Conservation (phyloP, 2,888 invertebrate species). For the Autographa gamma region DNA sequence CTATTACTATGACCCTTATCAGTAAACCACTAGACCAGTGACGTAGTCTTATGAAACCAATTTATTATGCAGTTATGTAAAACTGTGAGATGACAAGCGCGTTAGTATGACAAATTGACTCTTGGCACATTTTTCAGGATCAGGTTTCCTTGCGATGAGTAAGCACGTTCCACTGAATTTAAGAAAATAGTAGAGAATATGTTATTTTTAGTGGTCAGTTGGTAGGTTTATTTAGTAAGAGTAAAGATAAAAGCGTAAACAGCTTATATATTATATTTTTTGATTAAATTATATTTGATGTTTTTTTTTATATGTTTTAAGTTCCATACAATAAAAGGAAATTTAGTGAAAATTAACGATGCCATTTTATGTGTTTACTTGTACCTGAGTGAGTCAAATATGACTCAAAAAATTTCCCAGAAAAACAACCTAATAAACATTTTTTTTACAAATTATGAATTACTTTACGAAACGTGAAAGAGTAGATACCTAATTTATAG, state of each 20-base stretch:
- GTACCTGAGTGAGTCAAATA: neutral
- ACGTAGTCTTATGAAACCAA: neutral
- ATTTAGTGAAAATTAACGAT: too few relatives aligned
- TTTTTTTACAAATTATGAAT: neutral
- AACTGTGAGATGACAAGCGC: constrained; percentile 1
- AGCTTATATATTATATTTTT: too few relatives aligned
- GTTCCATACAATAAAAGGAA: too few relatives aligned
- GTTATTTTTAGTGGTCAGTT: too few relatives aligned
- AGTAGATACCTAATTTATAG: neutral
- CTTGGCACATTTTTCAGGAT: neutral
- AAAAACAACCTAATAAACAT: neutral
- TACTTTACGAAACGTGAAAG: neutral
- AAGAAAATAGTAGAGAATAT: neutral
- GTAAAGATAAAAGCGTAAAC: too few relatives aligned
- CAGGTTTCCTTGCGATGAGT: neutral
- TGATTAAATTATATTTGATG: too few relatives aligned
- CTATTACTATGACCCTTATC: neutral
- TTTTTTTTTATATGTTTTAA: too few relatives aligned
- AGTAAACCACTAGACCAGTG: neutral
- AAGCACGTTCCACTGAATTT: neutral
- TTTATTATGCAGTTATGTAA: constrained; percentile 4
- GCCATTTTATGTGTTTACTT: too few relatives aligned
- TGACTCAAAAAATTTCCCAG: neutral
- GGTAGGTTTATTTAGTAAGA: too few relatives aligned
- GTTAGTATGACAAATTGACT: neutral